A percentile compares a stretch with the other conserved stretches of the same genome.
Evolutionary conservation across 2,888 invertebrate species (phyloP).

Genomic region (Agriopis marginaria): DNA sequence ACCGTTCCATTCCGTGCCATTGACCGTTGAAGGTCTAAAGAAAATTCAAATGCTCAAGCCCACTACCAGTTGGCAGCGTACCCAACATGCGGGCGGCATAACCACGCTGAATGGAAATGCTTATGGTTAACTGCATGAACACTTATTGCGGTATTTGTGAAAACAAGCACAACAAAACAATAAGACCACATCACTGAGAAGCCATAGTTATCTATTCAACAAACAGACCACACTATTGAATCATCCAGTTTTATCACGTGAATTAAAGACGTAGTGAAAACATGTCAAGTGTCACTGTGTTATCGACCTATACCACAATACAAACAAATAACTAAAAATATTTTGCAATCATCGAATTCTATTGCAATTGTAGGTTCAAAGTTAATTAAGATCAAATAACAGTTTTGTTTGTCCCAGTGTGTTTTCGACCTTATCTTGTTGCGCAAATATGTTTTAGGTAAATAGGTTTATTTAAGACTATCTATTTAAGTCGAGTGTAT

Average conservation of each 20-base stretch:
- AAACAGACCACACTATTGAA: background rate
- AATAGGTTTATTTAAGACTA: background rate
- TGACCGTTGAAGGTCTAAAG: no score
- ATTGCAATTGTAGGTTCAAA: background rate
- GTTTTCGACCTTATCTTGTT: constrained; percentile 9
- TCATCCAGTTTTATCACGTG: constrained; percentile 3
- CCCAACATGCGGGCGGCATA: no score
- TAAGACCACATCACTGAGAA: background rate
- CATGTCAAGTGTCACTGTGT: constrained; percentile 10
- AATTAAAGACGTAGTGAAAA: constrained; percentile 2
- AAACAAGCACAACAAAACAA: no score
- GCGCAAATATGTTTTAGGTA: constrained; percentile 12
- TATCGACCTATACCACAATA: background rate
- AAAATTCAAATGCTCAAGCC: no score
- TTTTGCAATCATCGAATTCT: background rate
- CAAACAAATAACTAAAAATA: background rate
- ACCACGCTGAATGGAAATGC: no score
- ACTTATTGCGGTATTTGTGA: no score
- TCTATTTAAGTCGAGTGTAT: background rate
- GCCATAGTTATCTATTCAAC: background rate
- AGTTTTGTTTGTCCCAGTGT: constrained; percentile 3
- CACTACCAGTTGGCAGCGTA: no score
- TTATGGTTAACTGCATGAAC: no score
- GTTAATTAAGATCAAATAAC: constrained; percentile 3
- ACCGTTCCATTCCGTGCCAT: no score